A percentile compares a stretch with the other conserved stretches of the same genome.
Evolutionary conservation across 1,140 invertebrate genomes (phyloP).

Genomic region (Calycopis cecrops): DNA sequence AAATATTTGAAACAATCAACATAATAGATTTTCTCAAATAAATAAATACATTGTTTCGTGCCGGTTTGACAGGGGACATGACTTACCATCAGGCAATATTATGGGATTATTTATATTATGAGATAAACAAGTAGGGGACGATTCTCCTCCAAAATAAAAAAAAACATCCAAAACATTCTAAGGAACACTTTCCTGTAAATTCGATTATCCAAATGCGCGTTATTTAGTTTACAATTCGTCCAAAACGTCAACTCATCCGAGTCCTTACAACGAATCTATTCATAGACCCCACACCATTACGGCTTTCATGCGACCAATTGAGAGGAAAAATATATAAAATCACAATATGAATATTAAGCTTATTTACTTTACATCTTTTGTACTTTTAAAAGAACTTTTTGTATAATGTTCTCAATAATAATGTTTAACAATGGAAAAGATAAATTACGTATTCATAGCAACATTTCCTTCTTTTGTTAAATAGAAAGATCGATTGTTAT

Average conservation of each 20-base stretch:
- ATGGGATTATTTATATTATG: too few relatives aligned
- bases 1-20: too few relatives aligned
- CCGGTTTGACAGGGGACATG: too few relatives aligned
- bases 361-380: conserved; percentile 39
- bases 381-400: conserved; percentile 49
- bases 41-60: too few relatives aligned
- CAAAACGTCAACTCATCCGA: conserved; percentile 57
- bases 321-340: conserved; percentile 64
- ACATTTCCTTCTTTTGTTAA: conserved; percentile 34
- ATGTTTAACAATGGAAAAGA: conserved; percentile 56
- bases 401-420: conserved; percentile 44
- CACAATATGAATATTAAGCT: conserved; percentile 64
- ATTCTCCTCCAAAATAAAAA: too few relatives aligned
- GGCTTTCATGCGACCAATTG: conserved; percentile 62
- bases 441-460: conserved; percentile 52
- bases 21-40: too few relatives aligned
- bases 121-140: too few relatives aligned
- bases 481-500: conserved; percentile 35
- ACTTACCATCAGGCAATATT: too few relatives aligned
- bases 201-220: not conserved
- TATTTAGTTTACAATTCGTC: conserved; percentile 36
- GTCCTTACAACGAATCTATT: conserved; percentile 62
- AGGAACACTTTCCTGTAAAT: too few relatives aligned
- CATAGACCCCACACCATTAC: conserved; percentile 54
- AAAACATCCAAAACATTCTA: too few relatives aligned